These are phyloP conservation scores for Eurois occulta DNA, from an alignment of 2,888 invertebrate species.

Conservation along the genomic window DNA sequence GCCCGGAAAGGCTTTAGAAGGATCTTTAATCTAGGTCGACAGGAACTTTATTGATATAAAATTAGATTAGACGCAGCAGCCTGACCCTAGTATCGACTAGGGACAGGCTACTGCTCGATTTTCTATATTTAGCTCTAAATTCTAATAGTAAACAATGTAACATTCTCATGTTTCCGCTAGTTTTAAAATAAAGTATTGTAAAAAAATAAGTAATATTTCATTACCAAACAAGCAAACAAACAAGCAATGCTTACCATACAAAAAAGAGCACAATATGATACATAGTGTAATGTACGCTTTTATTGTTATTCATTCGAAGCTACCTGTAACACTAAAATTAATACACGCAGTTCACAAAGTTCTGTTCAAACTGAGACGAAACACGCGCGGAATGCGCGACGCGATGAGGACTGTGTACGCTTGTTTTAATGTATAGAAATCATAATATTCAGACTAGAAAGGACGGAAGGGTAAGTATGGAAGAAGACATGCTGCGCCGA, in stretches of 20 bases:
- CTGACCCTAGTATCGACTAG: no score
- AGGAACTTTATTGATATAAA: slow-evolving; percentile 16
- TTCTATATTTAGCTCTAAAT: neutral
- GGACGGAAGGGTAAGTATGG: no score
- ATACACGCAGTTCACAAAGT: neutral
- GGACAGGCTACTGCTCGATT: neutral
- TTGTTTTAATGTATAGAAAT: no score
- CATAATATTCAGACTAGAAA: no score
- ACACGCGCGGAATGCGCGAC: neutral
- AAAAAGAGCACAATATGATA: neutral
- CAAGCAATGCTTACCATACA: neutral
- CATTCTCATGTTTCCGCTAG: neutral
- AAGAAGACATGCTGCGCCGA: no score
- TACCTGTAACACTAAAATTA: neutral
- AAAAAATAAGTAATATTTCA: neutral
- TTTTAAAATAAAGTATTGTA: neutral
- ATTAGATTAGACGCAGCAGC: neutral
- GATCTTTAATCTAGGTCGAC: neutral
- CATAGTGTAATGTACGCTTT: neutral
- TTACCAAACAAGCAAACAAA: neutral
- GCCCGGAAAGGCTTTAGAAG: neutral
- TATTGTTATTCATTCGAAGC: neutral
- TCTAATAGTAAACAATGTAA: no score
- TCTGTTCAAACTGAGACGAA: neutral
- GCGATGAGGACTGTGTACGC: no score